Conservation (phyloP, 1,140 invertebrate species). For the Cataglyphis hispanica region DNA sequence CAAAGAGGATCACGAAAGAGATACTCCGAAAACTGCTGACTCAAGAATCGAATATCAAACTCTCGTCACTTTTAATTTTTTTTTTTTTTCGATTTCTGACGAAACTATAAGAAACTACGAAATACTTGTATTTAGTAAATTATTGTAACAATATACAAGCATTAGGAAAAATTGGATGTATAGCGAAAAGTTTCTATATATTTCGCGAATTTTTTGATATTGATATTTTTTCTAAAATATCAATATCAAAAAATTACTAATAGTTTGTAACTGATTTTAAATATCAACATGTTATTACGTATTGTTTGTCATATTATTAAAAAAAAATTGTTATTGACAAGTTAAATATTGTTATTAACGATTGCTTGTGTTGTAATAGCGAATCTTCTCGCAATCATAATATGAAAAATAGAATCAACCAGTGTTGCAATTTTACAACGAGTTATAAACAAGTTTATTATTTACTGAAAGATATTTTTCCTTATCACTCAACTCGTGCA, state of each 20-base stretch:
- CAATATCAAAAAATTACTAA: neutral
- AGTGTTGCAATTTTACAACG: neutral
- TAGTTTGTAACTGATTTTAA: neutral
- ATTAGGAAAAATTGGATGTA: too few relatives aligned
- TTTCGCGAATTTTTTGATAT: neutral
- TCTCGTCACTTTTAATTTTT: neutral
- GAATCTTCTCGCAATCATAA: neutral
- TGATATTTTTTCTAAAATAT: neutral
- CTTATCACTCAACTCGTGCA: neutral
- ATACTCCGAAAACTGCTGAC: neutral
- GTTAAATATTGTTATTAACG: neutral
- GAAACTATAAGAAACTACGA: neutral
- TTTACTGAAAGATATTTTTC: neutral
- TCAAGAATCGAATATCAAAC: neutral
- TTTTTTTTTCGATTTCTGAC: neutral
- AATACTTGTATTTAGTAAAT: neutral
- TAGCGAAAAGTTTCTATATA: too few relatives aligned
- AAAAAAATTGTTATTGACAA: slow-evolving; percentile 12
- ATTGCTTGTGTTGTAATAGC: neutral
- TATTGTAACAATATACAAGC: neutral
- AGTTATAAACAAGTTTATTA: slow-evolving; percentile 26
- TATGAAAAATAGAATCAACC: neutral
- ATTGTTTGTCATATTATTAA: neutral
- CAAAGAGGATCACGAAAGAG: slow-evolving; percentile 1
- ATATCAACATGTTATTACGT: neutral